A percentile compares a stretch with the other conserved stretches of the same genome.
Evolutionary conservation across 1,140 invertebrate genomes (phyloP).

Genomic region (Drosophila sulfurigaster): DNA sequence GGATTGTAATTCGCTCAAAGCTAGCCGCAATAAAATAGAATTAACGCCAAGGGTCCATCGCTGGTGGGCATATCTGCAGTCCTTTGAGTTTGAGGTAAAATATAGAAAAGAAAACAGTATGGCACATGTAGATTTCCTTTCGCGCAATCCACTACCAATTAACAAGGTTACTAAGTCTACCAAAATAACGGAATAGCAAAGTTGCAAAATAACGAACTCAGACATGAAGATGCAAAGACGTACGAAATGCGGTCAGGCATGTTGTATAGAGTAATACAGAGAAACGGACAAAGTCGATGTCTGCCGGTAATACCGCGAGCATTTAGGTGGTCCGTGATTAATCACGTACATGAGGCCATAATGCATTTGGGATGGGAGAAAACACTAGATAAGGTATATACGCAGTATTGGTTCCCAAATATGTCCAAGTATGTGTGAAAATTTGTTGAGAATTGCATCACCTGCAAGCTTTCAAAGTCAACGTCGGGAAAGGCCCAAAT

Average conservation of each 20-base stretch:
- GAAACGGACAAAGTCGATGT: not conserved
- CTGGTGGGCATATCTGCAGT: too few species aligned
- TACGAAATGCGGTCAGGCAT: not conserved
- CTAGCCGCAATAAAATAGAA: not conserved
- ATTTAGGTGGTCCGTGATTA: not conserved
- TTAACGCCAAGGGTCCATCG: not conserved
- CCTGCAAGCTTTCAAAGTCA: constrained; percentile 8
- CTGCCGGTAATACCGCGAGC: not conserved
- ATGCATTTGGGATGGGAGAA: not conserved
- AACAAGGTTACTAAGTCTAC: not conserved
- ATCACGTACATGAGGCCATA: not conserved
- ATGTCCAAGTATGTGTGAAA: not conserved
- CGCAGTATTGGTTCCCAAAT: not conserved
- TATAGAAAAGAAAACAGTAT: not conserved
- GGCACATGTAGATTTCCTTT: not conserved
- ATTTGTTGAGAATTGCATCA: not conserved
- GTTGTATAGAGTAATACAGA: not conserved
- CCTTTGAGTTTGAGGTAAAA: not conserved
- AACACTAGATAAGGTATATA: not conserved
- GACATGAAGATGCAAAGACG: not conserved
- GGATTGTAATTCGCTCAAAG: constrained; percentile 2
- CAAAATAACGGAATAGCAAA: not conserved
- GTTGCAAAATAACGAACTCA: constrained; percentile 1
- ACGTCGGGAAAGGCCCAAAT: constrained; percentile 15
- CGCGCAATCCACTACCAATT: not conserved